Percentiles rank a stretch among this genome's conserved stretches.
Evolutionary conservation across 2,113 vertebrate genomes (phyloP).

Genomic region (Apteryx mantelli): DNA sequence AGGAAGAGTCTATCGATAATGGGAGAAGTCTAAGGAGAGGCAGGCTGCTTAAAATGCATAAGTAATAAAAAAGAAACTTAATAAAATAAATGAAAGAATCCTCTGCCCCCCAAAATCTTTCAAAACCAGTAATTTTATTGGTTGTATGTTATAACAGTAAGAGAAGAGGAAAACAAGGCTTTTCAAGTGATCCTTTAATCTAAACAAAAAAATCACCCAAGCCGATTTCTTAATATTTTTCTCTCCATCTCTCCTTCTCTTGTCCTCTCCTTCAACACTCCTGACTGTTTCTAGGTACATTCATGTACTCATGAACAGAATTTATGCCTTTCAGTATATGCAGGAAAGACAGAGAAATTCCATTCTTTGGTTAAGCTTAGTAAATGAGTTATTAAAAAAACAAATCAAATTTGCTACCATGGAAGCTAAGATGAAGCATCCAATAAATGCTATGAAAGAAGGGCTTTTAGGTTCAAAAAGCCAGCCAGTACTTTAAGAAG

Average conservation of each 20-base stretch:
- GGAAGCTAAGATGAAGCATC: neutral
- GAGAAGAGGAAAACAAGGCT: neutral
- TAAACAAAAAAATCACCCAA: neutral
- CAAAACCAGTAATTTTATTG: neutral
- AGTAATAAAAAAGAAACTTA: neutral
- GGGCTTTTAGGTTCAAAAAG: neutral
- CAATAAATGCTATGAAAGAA: neutral
- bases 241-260: neutral
- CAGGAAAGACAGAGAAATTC: neutral
- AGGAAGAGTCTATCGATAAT: neutral
- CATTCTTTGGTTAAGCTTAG: neutral
- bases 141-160: no score
- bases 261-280: neutral
- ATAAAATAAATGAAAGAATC: neutral
- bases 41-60: neutral
- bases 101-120: neutral
- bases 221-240: neutral
- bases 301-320: neutral
- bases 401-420: neutral
- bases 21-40: neutral
- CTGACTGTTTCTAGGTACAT: neutral
- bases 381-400: neutral
- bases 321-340: neutral
- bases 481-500: neutral
- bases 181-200: neutral